Percentiles rank a stretch among this genome's conserved stretches.
Conservation (phyloP, 2,888 invertebrate genomes). For the Ormyrus rosae region DNA sequence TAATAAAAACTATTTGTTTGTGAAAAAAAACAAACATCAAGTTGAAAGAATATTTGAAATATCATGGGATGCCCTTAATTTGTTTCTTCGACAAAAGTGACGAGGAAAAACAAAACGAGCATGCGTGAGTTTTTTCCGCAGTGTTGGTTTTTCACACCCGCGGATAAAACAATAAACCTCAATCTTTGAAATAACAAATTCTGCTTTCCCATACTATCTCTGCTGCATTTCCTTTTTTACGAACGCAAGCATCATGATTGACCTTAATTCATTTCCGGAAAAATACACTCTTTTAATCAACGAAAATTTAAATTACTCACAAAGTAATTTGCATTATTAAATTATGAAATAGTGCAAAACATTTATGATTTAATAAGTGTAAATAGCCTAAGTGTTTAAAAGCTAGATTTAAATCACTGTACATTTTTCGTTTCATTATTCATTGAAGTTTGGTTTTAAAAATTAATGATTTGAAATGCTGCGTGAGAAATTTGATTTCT, state of each 20-base stretch:
- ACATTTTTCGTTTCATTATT: too few relatives aligned
- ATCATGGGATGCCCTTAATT: not conserved
- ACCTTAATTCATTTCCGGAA: not conserved
- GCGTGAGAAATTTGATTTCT: too few relatives aligned
- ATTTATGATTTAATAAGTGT: too few relatives aligned
- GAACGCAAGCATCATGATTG: not conserved
- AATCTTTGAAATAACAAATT: slow-evolving; percentile 19
- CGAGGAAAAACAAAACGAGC: slow-evolving; percentile 13
- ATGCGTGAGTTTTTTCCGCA: not conserved
- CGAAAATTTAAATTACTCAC: too few relatives aligned
- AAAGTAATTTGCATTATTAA: too few relatives aligned
- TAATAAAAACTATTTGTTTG: not conserved
- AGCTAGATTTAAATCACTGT: too few relatives aligned
- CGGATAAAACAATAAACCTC: slow-evolving; percentile 19
- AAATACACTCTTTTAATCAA: not conserved
- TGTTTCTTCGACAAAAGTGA: not conserved
- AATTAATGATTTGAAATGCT: too few relatives aligned
- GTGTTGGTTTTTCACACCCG: slow-evolving; percentile 11
- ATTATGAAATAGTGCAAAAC: too few relatives aligned
- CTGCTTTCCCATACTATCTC: not conserved
- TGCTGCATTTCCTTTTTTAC: slow-evolving; percentile 29
- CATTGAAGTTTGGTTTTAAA: too few relatives aligned
- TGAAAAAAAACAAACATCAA: not conserved
- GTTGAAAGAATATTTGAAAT: not conserved
- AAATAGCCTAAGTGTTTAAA: too few relatives aligned